These are phyloP conservation scores for Nettapus auritus DNA, from an alignment of 2,113 vertebrate genomes.

Conservation along the genomic window DNA sequence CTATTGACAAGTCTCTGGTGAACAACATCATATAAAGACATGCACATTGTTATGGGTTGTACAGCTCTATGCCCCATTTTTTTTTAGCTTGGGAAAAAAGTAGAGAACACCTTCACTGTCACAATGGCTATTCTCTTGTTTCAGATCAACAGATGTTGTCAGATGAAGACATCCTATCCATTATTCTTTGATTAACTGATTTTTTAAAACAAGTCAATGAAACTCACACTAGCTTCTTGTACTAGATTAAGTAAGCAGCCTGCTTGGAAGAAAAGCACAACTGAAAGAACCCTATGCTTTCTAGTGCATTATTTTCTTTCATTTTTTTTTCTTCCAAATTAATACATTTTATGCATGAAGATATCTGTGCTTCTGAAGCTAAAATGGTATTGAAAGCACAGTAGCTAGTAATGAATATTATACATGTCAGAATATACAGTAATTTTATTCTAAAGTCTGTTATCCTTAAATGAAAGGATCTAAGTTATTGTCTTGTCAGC, in stretches of 20 bases:
- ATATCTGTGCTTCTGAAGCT: constrained; percentile 19
- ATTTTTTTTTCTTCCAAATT: background rate
- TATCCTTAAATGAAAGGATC: background rate
- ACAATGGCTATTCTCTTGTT: constrained; percentile 67
- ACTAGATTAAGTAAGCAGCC: constrained; percentile 16
- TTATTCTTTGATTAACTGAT: constrained; percentile 64
- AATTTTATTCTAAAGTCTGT: constrained; percentile 20
- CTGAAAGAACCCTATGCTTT: background rate
- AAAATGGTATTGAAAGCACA: constrained; percentile 20
- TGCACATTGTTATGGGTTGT: constrained; percentile 82
- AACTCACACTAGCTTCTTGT: constrained; percentile 37
- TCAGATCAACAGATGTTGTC: constrained; percentile 78
- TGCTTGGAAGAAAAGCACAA: constrained; percentile 9
- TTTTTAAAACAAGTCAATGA: constrained; percentile 36
- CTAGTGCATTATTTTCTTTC: background rate
- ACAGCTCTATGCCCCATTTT: constrained; percentile 71
- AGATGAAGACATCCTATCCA: constrained; percentile 69
- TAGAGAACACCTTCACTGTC: constrained; percentile 73
- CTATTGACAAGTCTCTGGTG: constrained; percentile 95
- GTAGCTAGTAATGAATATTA: constrained; percentile 2
- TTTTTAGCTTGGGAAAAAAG: constrained; percentile 68
- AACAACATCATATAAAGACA: constrained; percentile 86
- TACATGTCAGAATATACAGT: background rate
- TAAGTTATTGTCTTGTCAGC: constrained; percentile 7
- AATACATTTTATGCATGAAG: constrained; percentile 9